A percentile compares a stretch with the other conserved stretches of the same genome.
Conservation (phyloP, 2,888 invertebrate genomes). For the Antitype chi region DNA sequence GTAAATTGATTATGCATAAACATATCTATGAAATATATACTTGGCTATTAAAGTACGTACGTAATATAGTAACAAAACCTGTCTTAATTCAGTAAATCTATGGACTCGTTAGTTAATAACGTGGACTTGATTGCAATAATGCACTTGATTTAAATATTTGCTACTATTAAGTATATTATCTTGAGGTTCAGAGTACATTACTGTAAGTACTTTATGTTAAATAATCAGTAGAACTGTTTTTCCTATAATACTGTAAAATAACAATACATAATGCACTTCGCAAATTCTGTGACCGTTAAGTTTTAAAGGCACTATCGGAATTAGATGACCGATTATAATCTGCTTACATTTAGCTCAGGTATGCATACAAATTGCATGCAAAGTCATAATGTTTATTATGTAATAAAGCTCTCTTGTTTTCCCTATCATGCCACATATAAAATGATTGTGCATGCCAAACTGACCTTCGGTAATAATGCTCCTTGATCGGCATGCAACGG, state of each 20-base stretch:
- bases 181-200: slow-evolving; percentile 5
- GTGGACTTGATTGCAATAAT: slow-evolving; percentile 40
- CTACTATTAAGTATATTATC: slow-evolving; percentile 9
- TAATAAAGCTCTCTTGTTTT: slow-evolving; percentile 72
- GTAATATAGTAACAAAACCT: slow-evolving; percentile 37
- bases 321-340: slow-evolving; percentile 52
- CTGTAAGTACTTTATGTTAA: slow-evolving; percentile 1
- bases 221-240: slow-evolving; percentile 2
- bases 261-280: slow-evolving; percentile 22
- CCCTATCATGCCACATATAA: slow-evolving; percentile 70
- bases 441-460: slow-evolving; percentile 80
- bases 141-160: slow-evolving; percentile 35
- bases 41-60: slow-evolving; percentile 32
- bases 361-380: slow-evolving; percentile 63
- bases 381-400: slow-evolving; percentile 64
- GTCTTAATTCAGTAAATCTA: slow-evolving; percentile 42
- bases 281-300: slow-evolving; percentile 26
- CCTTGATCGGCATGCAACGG: slow-evolving; percentile 76
- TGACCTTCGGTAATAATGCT: slow-evolving; percentile 84
- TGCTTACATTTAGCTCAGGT: slow-evolving; percentile 54
- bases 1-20: slow-evolving; percentile 51
- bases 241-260: background rate
- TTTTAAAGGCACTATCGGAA: slow-evolving; percentile 36
- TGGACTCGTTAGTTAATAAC: slow-evolving; percentile 22
- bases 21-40: slow-evolving; percentile 32